A percentile compares a stretch with the other conserved stretches of the same genome.
Conservation (phyloP, 2,113 vertebrate species). For the Solea senegalensis region DNA sequence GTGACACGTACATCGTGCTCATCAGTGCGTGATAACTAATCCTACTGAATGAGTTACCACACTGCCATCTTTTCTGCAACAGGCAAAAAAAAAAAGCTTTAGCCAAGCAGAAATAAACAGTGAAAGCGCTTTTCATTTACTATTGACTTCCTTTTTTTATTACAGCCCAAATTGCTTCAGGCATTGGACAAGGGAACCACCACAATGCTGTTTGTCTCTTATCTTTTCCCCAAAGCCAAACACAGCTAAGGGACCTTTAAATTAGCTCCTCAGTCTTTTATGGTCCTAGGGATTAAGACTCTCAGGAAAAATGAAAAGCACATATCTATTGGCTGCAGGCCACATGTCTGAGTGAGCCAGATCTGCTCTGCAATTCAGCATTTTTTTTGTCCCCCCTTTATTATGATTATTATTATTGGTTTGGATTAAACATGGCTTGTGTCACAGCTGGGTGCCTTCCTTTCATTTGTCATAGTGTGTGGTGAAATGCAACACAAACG, state of each 20-base stretch:
- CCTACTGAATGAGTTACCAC: neutral
- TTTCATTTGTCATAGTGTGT: slow-evolving; percentile 35
- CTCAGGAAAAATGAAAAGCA: slow-evolving; percentile 18
- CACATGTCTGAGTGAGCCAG: neutral
- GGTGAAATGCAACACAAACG: neutral
- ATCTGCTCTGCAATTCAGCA: neutral
- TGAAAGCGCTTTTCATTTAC: slow-evolving; percentile 17
- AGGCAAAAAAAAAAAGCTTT: slow-evolving; percentile 4
- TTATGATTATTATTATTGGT: neutral
- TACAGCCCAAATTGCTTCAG: slow-evolving; percentile 33
- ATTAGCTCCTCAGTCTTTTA: slow-evolving; percentile 50
- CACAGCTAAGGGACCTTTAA: slow-evolving; percentile 30
- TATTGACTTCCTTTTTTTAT: slow-evolving; percentile 48
- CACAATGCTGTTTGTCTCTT: slow-evolving; percentile 3
- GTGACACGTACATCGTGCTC: neutral
- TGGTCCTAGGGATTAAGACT: slow-evolving; percentile 30
- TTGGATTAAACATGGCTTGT: neutral
- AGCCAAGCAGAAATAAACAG: slow-evolving; percentile 2
- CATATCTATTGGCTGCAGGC: slow-evolving; percentile 24
- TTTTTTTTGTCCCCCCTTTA: neutral
- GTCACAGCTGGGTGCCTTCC: slow-evolving; percentile 29
- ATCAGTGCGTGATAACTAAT: neutral
- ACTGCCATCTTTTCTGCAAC: neutral
- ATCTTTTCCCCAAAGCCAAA: slow-evolving; percentile 19
- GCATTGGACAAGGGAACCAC: neutral